These are phyloP conservation scores for Zaprionus lineosus DNA, from an alignment of 2,888 invertebrate genomes.

Conservation along the genomic window DNA sequence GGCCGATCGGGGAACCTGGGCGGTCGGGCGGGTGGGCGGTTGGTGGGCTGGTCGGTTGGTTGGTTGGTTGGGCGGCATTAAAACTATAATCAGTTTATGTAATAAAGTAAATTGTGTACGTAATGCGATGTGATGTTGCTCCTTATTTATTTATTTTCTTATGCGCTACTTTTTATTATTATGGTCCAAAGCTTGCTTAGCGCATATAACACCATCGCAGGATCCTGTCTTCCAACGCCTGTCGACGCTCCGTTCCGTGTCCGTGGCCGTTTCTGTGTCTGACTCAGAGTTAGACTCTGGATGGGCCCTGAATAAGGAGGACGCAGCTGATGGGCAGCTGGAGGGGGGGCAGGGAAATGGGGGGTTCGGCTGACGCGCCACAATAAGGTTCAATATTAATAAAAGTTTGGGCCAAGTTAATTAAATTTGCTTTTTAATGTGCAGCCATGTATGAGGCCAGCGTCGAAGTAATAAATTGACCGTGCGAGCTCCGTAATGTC, in stretches of 20 bases:
- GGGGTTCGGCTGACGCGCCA: slow-evolving; percentile 33
- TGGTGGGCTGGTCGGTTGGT: slow-evolving; percentile 33
- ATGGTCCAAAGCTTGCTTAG: slow-evolving; percentile 65
- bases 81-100: slow-evolving; percentile 77
- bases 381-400: slow-evolving; percentile 73
- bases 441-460: slow-evolving; percentile 69
- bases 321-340: no score
- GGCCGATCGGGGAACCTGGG: background rate
- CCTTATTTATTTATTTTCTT: slow-evolving; percentile 76
- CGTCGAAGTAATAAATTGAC: slow-evolving; percentile 73
- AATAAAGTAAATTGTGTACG: slow-evolving; percentile 78
- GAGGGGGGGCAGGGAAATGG: no score
- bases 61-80: slow-evolving; percentile 55
- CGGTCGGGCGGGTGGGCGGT: slow-evolving; percentile 5
- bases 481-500: slow-evolving; percentile 59
- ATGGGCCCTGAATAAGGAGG: no score
- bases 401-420: slow-evolving; percentile 75
- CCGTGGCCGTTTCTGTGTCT: no score
- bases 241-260: slow-evolving; percentile 6
- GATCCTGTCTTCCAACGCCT: background rate
- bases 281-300: no score
- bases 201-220: slow-evolving; percentile 43
- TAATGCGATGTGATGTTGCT: slow-evolving; percentile 74
- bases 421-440: slow-evolving; percentile 76
- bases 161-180: slow-evolving; percentile 71